phyloP scores from a whole-genome alignment of 2,888 invertebrate species.

The Iphiclides podalirius region DNA sequence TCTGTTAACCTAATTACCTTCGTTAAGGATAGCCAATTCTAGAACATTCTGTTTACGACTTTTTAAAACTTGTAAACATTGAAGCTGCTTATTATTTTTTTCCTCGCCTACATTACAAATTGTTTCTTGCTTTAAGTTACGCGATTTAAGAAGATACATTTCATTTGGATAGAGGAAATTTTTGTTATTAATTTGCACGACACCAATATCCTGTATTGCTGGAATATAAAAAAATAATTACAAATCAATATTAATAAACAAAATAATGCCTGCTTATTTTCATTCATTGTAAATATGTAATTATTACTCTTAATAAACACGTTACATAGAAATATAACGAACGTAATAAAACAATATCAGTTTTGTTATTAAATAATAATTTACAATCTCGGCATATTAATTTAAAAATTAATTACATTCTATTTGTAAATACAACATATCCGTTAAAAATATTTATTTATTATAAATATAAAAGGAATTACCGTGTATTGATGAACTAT shows the following conservation, averaged over 20 bases:
- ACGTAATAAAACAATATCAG: too few relatives aligned
- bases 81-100: slow-evolving; percentile 48
- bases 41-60: slow-evolving; percentile 68
- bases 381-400: too few relatives aligned
- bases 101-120: slow-evolving; percentile 64
- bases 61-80: slow-evolving; percentile 79
- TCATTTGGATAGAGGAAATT: slow-evolving; percentile 80
- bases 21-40: slow-evolving; percentile 81
- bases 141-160: slow-evolving; percentile 77
- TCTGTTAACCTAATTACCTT: slow-evolving; percentile 59
- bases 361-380: too few relatives aligned
- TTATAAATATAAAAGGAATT: too few relatives aligned
- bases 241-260: background rate
- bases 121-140: slow-evolving; percentile 53
- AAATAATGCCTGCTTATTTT: too few relatives aligned
- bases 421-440: too few relatives aligned
- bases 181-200: slow-evolving; percentile 81
- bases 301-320: too few relatives aligned
- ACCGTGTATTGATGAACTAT: too few relatives aligned
- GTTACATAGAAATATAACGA: too few relatives aligned
- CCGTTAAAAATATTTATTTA: too few relatives aligned
- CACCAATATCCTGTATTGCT: slow-evolving; percentile 52
- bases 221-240: slow-evolving; percentile 29
- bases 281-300: too few relatives aligned
- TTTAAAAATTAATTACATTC: too few relatives aligned